Evolutionary conservation across 2,797 vertebrate genomes (phyloP), one percentile per base, ranked within the genome.

Genomic region (Periparus ater): DNA sequence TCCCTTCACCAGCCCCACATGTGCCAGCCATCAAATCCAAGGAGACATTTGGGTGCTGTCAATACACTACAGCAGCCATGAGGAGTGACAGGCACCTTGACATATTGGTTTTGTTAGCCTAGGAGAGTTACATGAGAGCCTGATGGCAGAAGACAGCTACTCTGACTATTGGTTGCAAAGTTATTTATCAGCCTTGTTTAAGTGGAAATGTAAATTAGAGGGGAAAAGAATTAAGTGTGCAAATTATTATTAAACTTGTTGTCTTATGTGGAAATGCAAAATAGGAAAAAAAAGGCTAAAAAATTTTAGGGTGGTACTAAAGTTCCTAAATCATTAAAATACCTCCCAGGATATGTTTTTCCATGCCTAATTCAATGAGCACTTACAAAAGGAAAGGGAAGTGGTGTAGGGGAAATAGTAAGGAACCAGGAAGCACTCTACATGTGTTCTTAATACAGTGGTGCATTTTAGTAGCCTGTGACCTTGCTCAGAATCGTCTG

Each of bases 321-420:
- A 80, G 25, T 60, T 63, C 32, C 40, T 88, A 94, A 93, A 70
- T 86, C 55, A 79, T n/a, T 45, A 85, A 85, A 85, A 83, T 61
- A 82, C 26, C n/a, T 89, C 13, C 32, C 47, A 51, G 47, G 30
- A 77, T 61, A 26, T 50, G 30, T 14, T 89, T 89, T 82, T 79
- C 67, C 20, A 18, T 68, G 17, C 15, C 85, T 85, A 79, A 83
- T 78, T 90, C 34, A 79, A 42, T 54, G 4, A 71, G 1, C 17
- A 7, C 25, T 42, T 50, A 17, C 29, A 70, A 76, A 92, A 70
- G 23, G 3, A 91, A 92, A 25, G 19, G 30, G 9, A 87, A 76
- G 15, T 53, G 30, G 8, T 63, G 2, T n/a, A 82, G 17, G 15
- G 89, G 60, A n/a, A 70, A 26, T 22, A 36, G 27, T 17, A 73